Conservation (phyloP, 2,113 vertebrate species). For the Lophius piscatorius region DNA sequence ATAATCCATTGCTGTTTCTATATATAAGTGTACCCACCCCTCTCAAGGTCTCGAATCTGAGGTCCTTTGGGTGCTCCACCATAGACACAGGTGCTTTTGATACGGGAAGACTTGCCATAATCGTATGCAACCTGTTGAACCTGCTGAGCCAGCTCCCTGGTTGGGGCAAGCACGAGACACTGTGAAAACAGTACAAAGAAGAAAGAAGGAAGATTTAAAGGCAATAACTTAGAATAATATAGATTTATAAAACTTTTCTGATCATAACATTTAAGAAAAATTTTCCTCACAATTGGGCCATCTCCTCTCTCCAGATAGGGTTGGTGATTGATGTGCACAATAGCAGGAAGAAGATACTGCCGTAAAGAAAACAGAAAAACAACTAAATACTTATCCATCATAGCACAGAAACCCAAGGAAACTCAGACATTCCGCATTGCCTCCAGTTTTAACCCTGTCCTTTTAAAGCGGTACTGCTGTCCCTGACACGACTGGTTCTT, state of each 20-base stretch:
- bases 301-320: constrained; percentile 97
- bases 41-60: constrained; percentile 95
- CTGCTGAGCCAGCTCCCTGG: constrained; percentile 97
- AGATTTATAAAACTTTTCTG: no score
- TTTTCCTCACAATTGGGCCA: constrained; percentile 92
- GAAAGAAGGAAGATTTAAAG: neutral
- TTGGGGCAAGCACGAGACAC: constrained; percentile 96
- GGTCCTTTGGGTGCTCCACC: constrained; percentile 98
- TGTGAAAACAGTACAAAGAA: constrained; percentile 46
- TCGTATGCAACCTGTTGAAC: constrained; percentile 96
- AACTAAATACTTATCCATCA: neutral
- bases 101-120: constrained; percentile 95
- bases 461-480: no score
- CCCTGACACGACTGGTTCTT: no score
- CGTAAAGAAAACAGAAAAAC: constrained; percentile 24
- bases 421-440: neutral
- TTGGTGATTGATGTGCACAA: constrained; percentile 99
- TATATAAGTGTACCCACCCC: constrained; percentile 81
- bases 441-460: no score
- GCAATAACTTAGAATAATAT: no score
- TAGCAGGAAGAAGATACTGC: constrained; percentile 95
- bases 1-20: no score
- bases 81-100: constrained; percentile 98
- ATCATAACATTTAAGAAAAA: no score
- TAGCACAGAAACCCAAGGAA: neutral